Conservation (phyloP, 2,888 invertebrate species). For the Eupithecia insigniata region DNA sequence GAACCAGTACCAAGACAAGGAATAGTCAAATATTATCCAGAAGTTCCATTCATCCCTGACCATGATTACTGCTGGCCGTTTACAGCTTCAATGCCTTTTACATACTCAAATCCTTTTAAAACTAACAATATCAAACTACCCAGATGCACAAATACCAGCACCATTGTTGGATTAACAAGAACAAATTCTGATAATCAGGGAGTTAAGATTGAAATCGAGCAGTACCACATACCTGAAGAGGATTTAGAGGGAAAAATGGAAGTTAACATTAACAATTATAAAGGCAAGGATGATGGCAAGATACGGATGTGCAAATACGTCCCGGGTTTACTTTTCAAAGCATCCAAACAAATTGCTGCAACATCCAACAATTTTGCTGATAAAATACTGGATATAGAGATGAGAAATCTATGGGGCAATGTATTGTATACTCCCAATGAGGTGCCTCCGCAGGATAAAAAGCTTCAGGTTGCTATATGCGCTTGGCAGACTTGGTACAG, state of each 20-base stretch:
- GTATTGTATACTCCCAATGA: background rate
- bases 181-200: background rate
- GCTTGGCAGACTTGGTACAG: conserved; percentile 50
- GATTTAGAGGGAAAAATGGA: conserved; percentile 3
- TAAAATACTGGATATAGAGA: conserved; percentile 44
- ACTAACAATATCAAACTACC: background rate
- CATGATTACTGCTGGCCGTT: conserved; percentile 26
- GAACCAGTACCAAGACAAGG: background rate
- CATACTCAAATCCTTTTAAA: background rate
- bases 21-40: background rate
- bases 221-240: background rate
- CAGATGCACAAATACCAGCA: background rate
- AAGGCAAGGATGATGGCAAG: background rate
- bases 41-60: background rate
- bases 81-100: background rate
- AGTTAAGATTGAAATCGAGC: background rate
- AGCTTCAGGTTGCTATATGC: conserved; percentile 44
- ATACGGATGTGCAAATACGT: conserved; percentile 21
- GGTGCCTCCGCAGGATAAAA: conserved; percentile 1
- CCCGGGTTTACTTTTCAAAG: conserved; percentile 33
- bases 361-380: conserved; percentile 44
- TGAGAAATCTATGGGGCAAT: conserved; percentile 49
- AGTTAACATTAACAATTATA: background rate
- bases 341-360: conserved; percentile 32
- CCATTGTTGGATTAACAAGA: background rate